Evolutionary conservation across 2,797 vertebrate species (phyloP), one percentile per base, ranked within the genome.

Genomic region (Chloroceryle amazona): DNA sequence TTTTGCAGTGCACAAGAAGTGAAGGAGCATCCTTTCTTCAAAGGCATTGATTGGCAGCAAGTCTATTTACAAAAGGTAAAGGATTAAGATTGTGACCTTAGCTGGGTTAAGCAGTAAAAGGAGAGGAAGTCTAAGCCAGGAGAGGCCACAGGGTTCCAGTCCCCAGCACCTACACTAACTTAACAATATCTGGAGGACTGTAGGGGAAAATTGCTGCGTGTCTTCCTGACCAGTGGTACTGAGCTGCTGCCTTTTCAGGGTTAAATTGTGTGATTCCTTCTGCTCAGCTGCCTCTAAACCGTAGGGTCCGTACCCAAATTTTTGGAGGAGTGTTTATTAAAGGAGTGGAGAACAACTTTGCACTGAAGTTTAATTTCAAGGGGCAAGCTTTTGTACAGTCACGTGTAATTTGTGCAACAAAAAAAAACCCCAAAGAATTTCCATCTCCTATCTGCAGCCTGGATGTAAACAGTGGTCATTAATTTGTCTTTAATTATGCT

Each of bases 41-140:
- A 99, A 98, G 99, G 99, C 89, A 98, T 99, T 7, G 99, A 99
- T 96, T 99, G 99, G 99, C 99, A 99, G 96, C 99, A 99, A 44
- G 99, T 99, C 57, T 99, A 99, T 97, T 98, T 99, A 58, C 99
- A 99, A 94, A 99, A 99, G 99, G 99, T 99, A 98, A 96, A 44
- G 42, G 55, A 68, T 51, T 49, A n/a, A 87, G 63, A 29, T 20
- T 26, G 35, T 52, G 18, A 76, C 73, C 83, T 47, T 26, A 6
- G 33, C 39, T 44, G 72, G 51, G n/a, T 22, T 67, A 60, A 90
- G 89, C 82, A 86, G 1, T 28, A 9, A 18, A 78, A 78, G 58
- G 31, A 57, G 72, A 76, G 35, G 61, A 66, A 72, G 17, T 31
- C 60, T 55, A 6, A 57, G 35, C 42, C 51, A 49, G 23, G 51